These are phyloP conservation scores for Luffia ferchaultella DNA, from an alignment of 2,888 invertebrate genomes.

Conservation along the genomic window DNA sequence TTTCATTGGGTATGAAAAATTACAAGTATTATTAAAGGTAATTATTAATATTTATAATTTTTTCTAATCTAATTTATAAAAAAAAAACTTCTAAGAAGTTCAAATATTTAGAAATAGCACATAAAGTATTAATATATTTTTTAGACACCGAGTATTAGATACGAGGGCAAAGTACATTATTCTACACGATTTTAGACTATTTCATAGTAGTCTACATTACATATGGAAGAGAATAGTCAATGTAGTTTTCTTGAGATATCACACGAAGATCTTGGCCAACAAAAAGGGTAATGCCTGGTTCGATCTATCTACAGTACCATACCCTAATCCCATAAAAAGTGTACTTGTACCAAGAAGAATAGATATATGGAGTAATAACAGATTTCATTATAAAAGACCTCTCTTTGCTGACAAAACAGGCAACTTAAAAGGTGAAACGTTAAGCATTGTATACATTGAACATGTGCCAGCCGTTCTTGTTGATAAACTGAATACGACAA, in stretches of 20 bases:
- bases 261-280: slow-evolving; percentile 31
- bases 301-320: slow-evolving; percentile 77
- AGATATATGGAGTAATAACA: slow-evolving; percentile 72
- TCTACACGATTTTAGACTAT: slow-evolving; percentile 73
- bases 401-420: slow-evolving; percentile 68
- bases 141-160: slow-evolving; percentile 73
- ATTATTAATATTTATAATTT: too few relatives aligned
- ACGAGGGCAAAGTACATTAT: slow-evolving; percentile 76
- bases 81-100: too few relatives aligned
- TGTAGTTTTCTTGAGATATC: slow-evolving; percentile 73
- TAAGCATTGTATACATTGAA: slow-evolving; percentile 71
- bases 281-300: slow-evolving; percentile 64
- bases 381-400: slow-evolving; percentile 59
- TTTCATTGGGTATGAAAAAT: too few relatives aligned
- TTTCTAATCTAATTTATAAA: too few relatives aligned
- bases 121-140: too few relatives aligned
- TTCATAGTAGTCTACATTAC: slow-evolving; percentile 70
- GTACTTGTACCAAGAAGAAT: slow-evolving; percentile 69
- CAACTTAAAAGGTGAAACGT: slow-evolving; percentile 63
- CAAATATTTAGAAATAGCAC: too few relatives aligned
- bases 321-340: slow-evolving; percentile 67
- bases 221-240: slow-evolving; percentile 82
- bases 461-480: slow-evolving; percentile 73
- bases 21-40: too few relatives aligned
- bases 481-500: slow-evolving; percentile 36